Percentiles rank a stretch among this genome's conserved stretches.
Evolutionary conservation across 2,797 vertebrate genomes (phyloP).

Genomic region (Chelon labrosus): DNA sequence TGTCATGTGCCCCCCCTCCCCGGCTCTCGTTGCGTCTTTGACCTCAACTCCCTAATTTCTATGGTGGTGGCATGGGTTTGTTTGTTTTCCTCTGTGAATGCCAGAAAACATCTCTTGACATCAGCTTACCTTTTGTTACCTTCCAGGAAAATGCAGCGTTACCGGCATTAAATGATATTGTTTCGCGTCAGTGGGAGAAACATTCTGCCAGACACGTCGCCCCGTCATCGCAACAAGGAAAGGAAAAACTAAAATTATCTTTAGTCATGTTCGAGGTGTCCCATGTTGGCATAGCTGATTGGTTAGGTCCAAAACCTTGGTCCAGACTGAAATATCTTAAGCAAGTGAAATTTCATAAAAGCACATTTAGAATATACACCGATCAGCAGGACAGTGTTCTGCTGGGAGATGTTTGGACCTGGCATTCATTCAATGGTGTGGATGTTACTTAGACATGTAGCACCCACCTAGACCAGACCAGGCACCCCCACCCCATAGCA

Average conservation of each 20-base stretch:
- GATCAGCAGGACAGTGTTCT: too few relatives aligned
- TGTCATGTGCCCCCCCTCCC: slow-evolving; percentile 24
- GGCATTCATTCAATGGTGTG: too few relatives aligned
- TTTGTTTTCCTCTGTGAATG: slow-evolving; percentile 17
- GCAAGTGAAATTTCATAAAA: too few relatives aligned
- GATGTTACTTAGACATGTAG: too few relatives aligned
- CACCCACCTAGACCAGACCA: too few relatives aligned
- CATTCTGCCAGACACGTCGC: background rate
- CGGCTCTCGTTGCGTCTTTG: slow-evolving; percentile 38
- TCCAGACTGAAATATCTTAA: too few relatives aligned
- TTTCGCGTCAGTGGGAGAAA: background rate
- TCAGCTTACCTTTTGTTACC: slow-evolving; percentile 4
- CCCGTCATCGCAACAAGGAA: background rate
- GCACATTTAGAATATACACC: too few relatives aligned
- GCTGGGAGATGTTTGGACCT: too few relatives aligned
- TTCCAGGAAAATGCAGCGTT: slow-evolving; percentile 17
- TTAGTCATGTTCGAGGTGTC: too few relatives aligned
- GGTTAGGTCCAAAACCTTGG: too few relatives aligned
- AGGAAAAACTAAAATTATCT: background rate
- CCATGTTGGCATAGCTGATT: too few relatives aligned
- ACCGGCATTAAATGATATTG: slow-evolving; percentile 27
- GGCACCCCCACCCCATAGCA: too few relatives aligned
- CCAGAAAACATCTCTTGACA: background rate
- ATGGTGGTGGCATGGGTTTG: slow-evolving; percentile 17
- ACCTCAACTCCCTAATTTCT: slow-evolving; percentile 30